Base-by-base conservation (phyloP, 2,888 invertebrate genomes). In the Steinernema hermaphroditum region DNA sequence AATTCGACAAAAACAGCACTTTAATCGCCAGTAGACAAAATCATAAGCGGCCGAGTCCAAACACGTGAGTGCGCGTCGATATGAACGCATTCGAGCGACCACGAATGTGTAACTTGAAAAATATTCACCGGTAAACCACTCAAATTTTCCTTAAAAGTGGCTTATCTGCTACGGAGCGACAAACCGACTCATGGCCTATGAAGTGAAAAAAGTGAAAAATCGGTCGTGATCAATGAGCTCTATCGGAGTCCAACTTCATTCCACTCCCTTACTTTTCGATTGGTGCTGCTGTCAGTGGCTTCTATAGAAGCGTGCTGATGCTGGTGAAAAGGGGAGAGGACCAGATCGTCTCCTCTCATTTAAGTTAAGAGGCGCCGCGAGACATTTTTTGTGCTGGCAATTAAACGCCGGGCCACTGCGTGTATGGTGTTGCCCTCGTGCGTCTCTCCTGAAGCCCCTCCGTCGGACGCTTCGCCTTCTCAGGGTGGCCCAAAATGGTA, bases 321-420 rank as follows among this genome's bases (percentile, higher is more conserved):
- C 12, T 6, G 49, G 49, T 19, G 14, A 49, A 49, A n/a, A n/a
- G 49, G 6, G 19, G 49, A 54, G 27, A 54, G 19, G 54, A 54
- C 27, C 54, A 54, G 54, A 54, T 54, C 54, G 27, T 54, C 54
- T 24, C 27, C 27, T 54, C 54, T 54, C 27, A 54, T 54, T 54
- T 24, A 27, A 54, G 54, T 54, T 54, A 54, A 54, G 54, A 54
- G 54, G 54, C 54, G 54, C 27, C 54, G 54, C 54, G 54, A 54
- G 54, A 54, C 54, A 27, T 54, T 54, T 54, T 54, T 54, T 54
- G 54, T 6, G 27, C 16, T 54, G 27, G 27, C 54, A 54, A 54
- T 54, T 54, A 54, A 54, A 54, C 27, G 54, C 22, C 43, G n/a
- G 16, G 27, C 54, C 24, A 6, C 54, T 16, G 54, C 27, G 6